phyloP scores from a whole-genome alignment of 1,140 invertebrate genomes.

The Ceratosolen fusciceps region DNA sequence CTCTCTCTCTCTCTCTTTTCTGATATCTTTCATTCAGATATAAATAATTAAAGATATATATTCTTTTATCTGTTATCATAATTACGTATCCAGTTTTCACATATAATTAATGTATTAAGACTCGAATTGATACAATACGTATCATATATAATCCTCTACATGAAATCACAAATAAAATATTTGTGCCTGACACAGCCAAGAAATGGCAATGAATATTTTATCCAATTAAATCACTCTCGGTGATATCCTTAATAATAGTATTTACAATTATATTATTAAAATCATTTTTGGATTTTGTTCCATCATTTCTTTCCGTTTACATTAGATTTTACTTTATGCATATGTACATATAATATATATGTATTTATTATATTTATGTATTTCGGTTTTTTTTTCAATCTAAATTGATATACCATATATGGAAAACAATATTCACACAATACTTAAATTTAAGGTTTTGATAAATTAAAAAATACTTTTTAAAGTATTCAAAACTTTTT shows the following conservation, averaged over 20 bases:
- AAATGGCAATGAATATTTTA: slow-evolving; percentile 34
- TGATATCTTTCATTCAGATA: too few relatives aligned
- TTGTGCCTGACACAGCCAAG: slow-evolving; percentile 48
- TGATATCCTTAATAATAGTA: slow-evolving; percentile 40
- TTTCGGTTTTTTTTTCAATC: not conserved
- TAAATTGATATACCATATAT: too few relatives aligned
- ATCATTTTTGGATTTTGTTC: slow-evolving; percentile 19
- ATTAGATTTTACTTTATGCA: slow-evolving; percentile 26
- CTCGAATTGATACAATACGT: too few relatives aligned
- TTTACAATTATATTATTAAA: slow-evolving; percentile 43
- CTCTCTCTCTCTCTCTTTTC: too few relatives aligned
- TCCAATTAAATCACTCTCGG: slow-evolving; percentile 25
- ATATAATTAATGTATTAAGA: too few relatives aligned
- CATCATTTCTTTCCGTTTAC: slow-evolving; percentile 24
- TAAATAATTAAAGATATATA: too few relatives aligned
- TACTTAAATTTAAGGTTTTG: slow-evolving; percentile 9
- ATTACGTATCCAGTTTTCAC: too few relatives aligned
- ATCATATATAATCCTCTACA: slow-evolving; percentile 11
- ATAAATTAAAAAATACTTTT: not conserved
- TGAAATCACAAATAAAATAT: slow-evolving; percentile 44
- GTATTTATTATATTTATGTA: slow-evolving; percentile 34
- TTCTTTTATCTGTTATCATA: too few relatives aligned
- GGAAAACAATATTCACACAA: not conserved
- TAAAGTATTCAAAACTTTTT: not conserved
- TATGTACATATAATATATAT: slow-evolving; percentile 48